phyloP scores from a whole-genome alignment of 2,113 vertebrate genomes.

The Malurus alboscapulatus region DNA sequence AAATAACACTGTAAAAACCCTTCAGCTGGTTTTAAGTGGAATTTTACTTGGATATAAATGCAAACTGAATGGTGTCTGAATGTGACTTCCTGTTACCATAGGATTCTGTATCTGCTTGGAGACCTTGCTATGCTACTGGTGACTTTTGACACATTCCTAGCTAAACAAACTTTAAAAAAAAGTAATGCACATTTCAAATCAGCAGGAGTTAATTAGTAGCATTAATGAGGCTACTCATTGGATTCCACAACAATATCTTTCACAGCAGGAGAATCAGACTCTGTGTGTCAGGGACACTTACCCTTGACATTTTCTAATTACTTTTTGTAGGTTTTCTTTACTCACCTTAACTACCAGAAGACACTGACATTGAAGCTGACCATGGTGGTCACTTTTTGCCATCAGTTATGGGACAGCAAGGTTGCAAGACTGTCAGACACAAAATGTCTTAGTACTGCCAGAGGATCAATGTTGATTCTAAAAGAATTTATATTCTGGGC shows the following conservation, averaged over 20 bases:
- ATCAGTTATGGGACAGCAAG: background rate
- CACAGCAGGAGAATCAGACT: constrained; percentile 64
- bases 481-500: background rate
- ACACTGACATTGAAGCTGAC: constrained; percentile 7
- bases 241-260: constrained; percentile 66
- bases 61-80: background rate
- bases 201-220: constrained; percentile 72
- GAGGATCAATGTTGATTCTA: background rate
- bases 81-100: background rate
- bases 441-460: background rate
- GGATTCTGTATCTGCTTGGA: background rate
- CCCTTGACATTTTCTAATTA: constrained; percentile 75
- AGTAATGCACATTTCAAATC: constrained; percentile 63
- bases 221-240: constrained; percentile 72
- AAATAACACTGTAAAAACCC: background rate
- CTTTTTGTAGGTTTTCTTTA: constrained; percentile 60
- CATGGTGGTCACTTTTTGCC: background rate
- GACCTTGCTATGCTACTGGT: constrained; percentile 12
- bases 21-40: background rate
- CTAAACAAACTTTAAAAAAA: constrained; percentile 64
- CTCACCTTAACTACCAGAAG: constrained; percentile 46
- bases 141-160: constrained; percentile 43
- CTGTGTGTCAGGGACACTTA: constrained; percentile 63
- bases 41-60: background rate
- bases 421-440: background rate